Evolutionary conservation across 2,888 invertebrate genomes (phyloP).

Genomic region (Leuctra nigra): DNA sequence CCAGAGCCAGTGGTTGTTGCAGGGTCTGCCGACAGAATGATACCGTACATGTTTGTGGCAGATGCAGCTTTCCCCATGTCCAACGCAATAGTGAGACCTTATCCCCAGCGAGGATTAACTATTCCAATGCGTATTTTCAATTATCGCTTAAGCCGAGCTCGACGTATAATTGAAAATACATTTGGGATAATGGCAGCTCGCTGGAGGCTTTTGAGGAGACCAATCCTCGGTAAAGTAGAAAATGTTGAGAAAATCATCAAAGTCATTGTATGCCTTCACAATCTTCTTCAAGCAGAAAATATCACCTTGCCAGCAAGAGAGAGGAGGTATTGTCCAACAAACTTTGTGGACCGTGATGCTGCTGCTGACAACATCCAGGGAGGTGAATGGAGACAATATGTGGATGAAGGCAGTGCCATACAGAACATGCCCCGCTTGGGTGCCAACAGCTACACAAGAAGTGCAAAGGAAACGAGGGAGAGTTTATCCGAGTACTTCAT

Average conservation of each 20-base stretch:
- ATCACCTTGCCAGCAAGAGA: neutral
- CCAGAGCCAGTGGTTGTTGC: neutral
- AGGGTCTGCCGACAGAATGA: neutral
- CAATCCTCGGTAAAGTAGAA: neutral
- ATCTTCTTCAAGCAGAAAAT: neutral
- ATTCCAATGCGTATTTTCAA: conserved; percentile 27
- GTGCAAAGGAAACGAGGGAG: neutral
- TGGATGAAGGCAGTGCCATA: neutral
- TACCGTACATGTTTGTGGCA: neutral
- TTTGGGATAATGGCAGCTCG: conserved; percentile 28
- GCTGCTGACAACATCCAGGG: neutral
- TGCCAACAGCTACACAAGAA: neutral
- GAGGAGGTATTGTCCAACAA: neutral
- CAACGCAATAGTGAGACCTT: conserved; percentile 13
- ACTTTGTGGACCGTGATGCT: neutral
- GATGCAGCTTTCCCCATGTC: conserved; percentile 11
- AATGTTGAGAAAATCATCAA: neutral
- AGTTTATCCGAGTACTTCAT: neutral
- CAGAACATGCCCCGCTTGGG: neutral
- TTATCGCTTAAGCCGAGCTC: conserved; percentile 26
- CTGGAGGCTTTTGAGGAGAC: conserved; percentile 15
- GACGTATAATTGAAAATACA: conserved; percentile 26
- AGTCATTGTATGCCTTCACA: neutral
- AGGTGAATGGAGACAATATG: neutral
- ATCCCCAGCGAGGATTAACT: conserved; percentile 1